Evolutionary conservation across 1,140 invertebrate species (phyloP).

Genomic region (Brachionus angularis): DNA sequence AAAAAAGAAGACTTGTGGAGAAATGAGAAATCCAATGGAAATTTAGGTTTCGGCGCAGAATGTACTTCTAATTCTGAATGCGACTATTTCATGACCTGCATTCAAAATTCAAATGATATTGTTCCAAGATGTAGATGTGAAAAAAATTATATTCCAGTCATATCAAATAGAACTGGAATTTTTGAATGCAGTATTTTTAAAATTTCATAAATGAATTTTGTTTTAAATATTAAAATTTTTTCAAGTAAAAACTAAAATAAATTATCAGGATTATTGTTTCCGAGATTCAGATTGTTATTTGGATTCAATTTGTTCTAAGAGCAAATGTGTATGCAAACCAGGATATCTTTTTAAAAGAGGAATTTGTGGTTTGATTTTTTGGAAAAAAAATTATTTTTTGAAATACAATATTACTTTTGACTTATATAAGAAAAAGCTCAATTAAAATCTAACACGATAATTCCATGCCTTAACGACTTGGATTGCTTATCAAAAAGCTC

Average conservation of each 20-base stretch:
- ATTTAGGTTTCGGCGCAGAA: background rate
- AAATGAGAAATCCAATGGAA: background rate
- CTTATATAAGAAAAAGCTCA: background rate
- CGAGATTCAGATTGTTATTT: background rate
- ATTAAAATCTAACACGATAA: background rate
- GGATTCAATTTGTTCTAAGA: conserved; percentile 21
- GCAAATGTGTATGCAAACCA: conserved; percentile 5
- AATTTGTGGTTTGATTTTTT: conserved; percentile 1
- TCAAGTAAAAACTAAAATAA: background rate
- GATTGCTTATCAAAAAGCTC: background rate
- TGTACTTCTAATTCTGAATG: background rate
- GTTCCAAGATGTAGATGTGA: conserved; percentile 24
- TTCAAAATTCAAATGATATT: background rate
- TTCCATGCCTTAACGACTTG: background rate
- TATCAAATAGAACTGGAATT: background rate
- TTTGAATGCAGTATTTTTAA: conserved; percentile 29
- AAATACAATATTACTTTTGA: background rate
- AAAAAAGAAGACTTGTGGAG: background rate
- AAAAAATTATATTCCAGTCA: background rate
- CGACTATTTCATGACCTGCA: background rate
- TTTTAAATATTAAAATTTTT: background rate
- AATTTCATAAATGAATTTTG: background rate
- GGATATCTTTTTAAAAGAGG: background rate
- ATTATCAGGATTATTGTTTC: conserved; percentile 4
- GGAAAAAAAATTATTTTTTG: background rate